These are phyloP conservation scores for Cynoglossus semilaevis DNA, from an alignment of 2,113 vertebrate species.

Conservation along the genomic window DNA sequence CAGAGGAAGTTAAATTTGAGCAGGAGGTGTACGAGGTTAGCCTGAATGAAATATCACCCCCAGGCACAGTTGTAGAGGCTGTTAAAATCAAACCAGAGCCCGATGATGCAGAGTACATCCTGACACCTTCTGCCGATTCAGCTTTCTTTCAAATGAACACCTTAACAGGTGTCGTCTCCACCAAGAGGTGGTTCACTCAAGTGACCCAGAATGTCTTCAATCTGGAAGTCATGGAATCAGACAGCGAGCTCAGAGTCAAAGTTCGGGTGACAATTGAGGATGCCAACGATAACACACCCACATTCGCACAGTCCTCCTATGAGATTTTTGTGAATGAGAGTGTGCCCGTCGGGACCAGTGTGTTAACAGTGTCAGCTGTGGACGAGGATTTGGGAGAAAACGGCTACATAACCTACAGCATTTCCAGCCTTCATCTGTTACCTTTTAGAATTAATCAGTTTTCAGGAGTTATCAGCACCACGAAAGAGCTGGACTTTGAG, in stretches of 20 bases:
- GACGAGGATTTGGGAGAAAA: slow-evolving; percentile 94
- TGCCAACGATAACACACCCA: slow-evolving; percentile 89
- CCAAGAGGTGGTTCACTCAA: slow-evolving; percentile 80
- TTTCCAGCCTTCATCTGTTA: slow-evolving; percentile 84
- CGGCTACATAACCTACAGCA: slow-evolving; percentile 96
- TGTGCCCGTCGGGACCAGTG: slow-evolving; percentile 79
- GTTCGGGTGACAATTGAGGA: slow-evolving; percentile 85
- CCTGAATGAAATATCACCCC: slow-evolving; percentile 92
- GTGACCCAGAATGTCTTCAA: slow-evolving; percentile 82
- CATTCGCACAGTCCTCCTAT: slow-evolving; percentile 84
- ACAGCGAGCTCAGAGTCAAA: slow-evolving; percentile 78
- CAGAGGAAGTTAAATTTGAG: slow-evolving; percentile 79
- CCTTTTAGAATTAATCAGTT: slow-evolving; percentile 96
- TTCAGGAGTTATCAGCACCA: slow-evolving; percentile 88
- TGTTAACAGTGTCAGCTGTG: slow-evolving; percentile 84
- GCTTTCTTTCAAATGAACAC: slow-evolving; percentile 88
- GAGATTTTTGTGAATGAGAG: slow-evolving; percentile 92
- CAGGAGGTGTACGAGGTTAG: slow-evolving; percentile 82
- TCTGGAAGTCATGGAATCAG: slow-evolving; percentile 81
- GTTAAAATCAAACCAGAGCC: slow-evolving; percentile 85
- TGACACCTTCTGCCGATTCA: slow-evolving; percentile 81
- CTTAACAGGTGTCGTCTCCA: slow-evolving; percentile 87
- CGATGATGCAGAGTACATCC: slow-evolving; percentile 82
- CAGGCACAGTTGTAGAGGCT: slow-evolving; percentile 82
- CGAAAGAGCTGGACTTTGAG: slow-evolving; percentile 91